Base-by-base conservation (phyloP, 2,113 vertebrate genomes). In the Apteryx mantelli region DNA sequence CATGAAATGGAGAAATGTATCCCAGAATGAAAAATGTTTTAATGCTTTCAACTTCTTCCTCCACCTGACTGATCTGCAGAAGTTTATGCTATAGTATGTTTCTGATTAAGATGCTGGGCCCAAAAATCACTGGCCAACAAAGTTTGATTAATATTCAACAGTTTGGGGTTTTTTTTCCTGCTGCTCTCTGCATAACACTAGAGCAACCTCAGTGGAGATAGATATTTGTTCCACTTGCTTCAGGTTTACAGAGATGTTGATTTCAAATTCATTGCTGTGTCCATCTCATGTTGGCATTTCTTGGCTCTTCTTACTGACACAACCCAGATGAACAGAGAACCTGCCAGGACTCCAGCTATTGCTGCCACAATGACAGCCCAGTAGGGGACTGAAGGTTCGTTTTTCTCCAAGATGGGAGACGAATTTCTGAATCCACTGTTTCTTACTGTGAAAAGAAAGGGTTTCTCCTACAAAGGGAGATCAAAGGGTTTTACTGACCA, bases 371-470 rank as follows among this genome's bases (percentile, higher is more conserved):
- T 98, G 68, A 98, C 88, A 2, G 98, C 92, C 99, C 99, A 99
- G 32, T 82, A 88, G 26, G 98, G 97, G 30, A 98, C 95, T 0
- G 8, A n/a, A 65, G 53, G 61, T 24, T 71, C 24, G 1, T 34
- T 89, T 24, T 70, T 90, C 44, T 65, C 8, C 79, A 34, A 44
- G 38, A 1, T 55, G 90, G 94, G 5, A 95, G 58, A 56, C 75
- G 92, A 65, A 70, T 64, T 90, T 85, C 90, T 58, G 20, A 95
- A 89, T 77, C 58, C 89, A 63, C 99, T 99, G 52, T 99, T 99
- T 79, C 83, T 95, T 83, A 80, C 73, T 2, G 99, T 99, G 94
- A 97, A 98, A 82, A 99, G 97, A 96, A 98, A 99, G 16, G 99
- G 99, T 40, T 97, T 97, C 25, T 98, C 98, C 99, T 99, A 94